Base-by-base conservation (phyloP, 64 coral and sea anemone genomes). In the Acropora tenuis region DNA sequence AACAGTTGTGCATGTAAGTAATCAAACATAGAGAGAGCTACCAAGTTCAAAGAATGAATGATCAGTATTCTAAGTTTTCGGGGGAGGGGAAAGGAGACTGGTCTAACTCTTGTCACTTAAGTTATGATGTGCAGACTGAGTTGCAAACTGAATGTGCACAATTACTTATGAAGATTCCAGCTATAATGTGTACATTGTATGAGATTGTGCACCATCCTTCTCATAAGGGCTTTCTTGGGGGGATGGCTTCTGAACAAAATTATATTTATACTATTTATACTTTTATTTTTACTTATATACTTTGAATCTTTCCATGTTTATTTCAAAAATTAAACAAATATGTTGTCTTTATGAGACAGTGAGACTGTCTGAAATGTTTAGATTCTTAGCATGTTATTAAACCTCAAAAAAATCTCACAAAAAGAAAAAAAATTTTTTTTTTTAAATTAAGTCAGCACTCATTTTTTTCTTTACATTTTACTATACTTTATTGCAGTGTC, bases 401-500 rank as follows among this genome's bases (percentile, higher is more conserved):
- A 71, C 67, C 67, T 71, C 67, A 71, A 71, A 71, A 71, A 17
- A 71, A 71, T 71, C 67, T 71, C 67, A 71, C 67, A 71, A 20
- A 71, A 3, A 71, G 67, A 71, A 71, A 71, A 71, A 17, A 71
- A 19, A 30, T 17, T 10, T 52, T 82, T 60, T n/a, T 71, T 71
- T 30, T 30, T 30, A 18, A 30, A 30, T 20, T 77, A 44, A 77
- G 19, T 7, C 40, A 43, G 41, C 4, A 43, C 52, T 83, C 65
- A 61, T 55, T 83, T n/a, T 55, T 59, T 52, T 65, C 9, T 55
- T 30, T 6, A 60, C n/a, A 65, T 43, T 44, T 66, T 65, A 43
- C 81, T 84, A 6, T 40, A 72, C 84, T 73, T 3, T 47, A 75
- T 58, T 75, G 18, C 74, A 88, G 86, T 59, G 74, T 88, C 74